Evolutionary conservation across 2,113 vertebrate genomes (phyloP).

Genomic region (Sclerurus mexicanus): DNA sequence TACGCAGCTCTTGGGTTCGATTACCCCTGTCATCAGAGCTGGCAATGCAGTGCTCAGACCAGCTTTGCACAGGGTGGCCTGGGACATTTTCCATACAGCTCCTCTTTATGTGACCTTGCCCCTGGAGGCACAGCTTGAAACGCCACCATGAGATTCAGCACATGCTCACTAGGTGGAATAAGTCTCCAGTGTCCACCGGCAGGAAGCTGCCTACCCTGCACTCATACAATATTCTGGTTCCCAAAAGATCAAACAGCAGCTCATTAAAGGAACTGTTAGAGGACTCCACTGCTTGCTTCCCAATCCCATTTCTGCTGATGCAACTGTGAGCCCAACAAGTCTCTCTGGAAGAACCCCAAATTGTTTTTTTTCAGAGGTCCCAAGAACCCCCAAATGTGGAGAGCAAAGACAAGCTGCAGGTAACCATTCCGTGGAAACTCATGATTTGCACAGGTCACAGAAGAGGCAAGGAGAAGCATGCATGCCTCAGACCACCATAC

Average conservation of each 20-base stretch:
- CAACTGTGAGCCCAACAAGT: accelerated
- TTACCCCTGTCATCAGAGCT: not conserved
- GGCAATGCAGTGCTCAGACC: not conserved
- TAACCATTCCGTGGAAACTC: not conserved
- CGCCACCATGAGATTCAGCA: not conserved
- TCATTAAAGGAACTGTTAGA: not conserved
- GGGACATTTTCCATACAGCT: not conserved
- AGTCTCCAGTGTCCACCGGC: not conserved
- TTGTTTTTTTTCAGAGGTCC: not conserved
- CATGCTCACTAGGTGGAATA: not conserved
- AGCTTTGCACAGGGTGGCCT: not conserved
- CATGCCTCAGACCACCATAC: not conserved
- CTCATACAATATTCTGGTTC: not conserved
- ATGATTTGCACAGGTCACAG: not conserved
- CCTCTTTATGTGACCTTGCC: accelerated
- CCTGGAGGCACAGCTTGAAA: not conserved
- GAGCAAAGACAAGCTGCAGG: not conserved
- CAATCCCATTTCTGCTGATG: not conserved
- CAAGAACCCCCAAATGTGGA: not conserved
- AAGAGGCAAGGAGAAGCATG: accelerated
- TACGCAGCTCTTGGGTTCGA: accelerated
- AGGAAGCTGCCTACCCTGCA: not conserved
- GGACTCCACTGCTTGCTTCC: not conserved
- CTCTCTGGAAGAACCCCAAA: not conserved
- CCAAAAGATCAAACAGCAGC: not conserved